Base-by-base conservation (phyloP, 2,797 vertebrate species). In the Hydrolagus colliei region DNA sequence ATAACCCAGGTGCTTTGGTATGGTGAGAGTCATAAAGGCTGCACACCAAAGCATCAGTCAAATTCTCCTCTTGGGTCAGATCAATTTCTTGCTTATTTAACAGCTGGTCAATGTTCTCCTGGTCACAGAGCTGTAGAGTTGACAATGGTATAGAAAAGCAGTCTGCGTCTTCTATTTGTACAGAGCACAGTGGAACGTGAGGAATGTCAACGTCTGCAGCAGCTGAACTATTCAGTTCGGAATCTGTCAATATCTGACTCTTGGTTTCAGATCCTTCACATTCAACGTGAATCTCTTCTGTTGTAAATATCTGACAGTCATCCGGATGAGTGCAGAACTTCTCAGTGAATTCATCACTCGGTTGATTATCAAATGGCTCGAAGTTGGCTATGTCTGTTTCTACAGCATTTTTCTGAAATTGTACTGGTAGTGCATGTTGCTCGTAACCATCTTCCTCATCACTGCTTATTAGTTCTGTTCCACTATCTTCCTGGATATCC, bases 171-270 rank as follows among this genome's bases (percentile, higher is more conserved):
- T 84, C 63, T 16, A 84, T 84, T 71, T 84, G 79, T 27, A 84
- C 67, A 68, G 79, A 84, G 65, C 79, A 84, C 65, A 84, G 65
- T 52, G 27, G 22, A 18, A 84, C 62, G n/a, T 84, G 9, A 35
- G 20, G 20, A 68, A 32, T 18, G 41, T 41, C 20, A 67, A 35
- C 9, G 27, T 1, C 68, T 82, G 27, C 63, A 41, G 79, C 67
- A 7, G 79, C 18, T 12, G 5, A 84, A n/a, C 79, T 84, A 16
- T 32, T 71, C 32, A 11, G 67, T 71, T 65, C 71, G 62, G 35
- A 63, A 32, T 10, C 20, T 41, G 4, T 20, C 14, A 68, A 18
- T 20, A 18, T 9, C 79, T 80, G 77, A 27, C 77, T 80, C 62
- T 5, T 52, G 9, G 32, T 20, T 8, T 84, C 79, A n/a, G 65